phyloP scores from a whole-genome alignment of 2,888 invertebrate species.

The Hipparchia sbordonii region DNA sequence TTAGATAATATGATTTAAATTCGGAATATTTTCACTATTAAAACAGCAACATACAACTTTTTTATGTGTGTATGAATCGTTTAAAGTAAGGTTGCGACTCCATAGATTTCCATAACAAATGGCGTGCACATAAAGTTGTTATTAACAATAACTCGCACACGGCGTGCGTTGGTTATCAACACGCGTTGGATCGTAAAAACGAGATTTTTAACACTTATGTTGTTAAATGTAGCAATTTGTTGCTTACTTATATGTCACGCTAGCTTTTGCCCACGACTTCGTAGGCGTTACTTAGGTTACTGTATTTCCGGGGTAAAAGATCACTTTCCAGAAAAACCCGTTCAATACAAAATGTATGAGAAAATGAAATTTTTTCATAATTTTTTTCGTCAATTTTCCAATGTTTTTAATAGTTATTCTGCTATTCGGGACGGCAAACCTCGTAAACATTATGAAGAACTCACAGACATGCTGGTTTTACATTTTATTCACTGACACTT shows the following conservation, averaged over 20 bases:
- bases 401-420: too few species aligned
- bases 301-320: too few species aligned
- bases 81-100: slow-evolving; percentile 56
- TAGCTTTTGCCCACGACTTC: slow-evolving; percentile 11
- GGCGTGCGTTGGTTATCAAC: slow-evolving; percentile 52
- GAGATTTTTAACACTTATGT: slow-evolving; percentile 21
- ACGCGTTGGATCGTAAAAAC: slow-evolving; percentile 42
- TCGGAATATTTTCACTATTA: background rate
- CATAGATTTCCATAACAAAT: slow-evolving; percentile 72
- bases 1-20: too few species aligned
- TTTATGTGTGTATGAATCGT: slow-evolving; percentile 48
- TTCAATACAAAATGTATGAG: too few species aligned
- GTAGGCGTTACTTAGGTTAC: too few species aligned
- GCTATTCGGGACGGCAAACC: too few species aligned
- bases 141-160: slow-evolving; percentile 70
- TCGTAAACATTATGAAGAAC: too few species aligned
- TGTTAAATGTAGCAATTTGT: slow-evolving; percentile 17
- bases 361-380: too few species aligned
- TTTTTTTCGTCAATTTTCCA: too few species aligned
- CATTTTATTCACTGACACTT: too few species aligned
- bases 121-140: slow-evolving; percentile 60
- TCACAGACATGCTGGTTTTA: too few species aligned
- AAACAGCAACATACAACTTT: slow-evolving; percentile 3
- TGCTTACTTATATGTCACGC: slow-evolving; percentile 15
- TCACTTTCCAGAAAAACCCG: too few species aligned